These are phyloP conservation scores for Palythoa heliodiscus DNA, from an alignment of 92 coral and sea anemone genomes.

Conservation along the genomic window DNA sequence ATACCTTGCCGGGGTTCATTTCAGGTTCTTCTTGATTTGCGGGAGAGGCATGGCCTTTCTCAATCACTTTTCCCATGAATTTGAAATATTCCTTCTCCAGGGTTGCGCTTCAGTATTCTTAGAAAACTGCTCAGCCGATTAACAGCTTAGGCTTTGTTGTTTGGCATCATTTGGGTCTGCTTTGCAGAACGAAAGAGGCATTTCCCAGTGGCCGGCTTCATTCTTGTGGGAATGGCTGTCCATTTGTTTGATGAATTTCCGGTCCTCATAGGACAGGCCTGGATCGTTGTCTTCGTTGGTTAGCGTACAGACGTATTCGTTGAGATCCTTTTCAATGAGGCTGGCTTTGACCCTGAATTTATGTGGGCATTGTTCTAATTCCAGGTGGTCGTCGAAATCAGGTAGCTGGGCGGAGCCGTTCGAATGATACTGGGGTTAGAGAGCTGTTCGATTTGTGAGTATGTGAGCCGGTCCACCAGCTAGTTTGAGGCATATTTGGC, in stretches of 20 bases:
- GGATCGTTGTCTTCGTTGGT: constrained; percentile 45
- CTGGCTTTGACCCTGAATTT: constrained; percentile 48
- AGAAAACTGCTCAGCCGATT: constrained; percentile 58
- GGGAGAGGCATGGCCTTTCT: constrained; percentile 42
- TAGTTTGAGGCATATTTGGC: constrained; percentile 19
- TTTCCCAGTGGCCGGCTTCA: constrained; percentile 65
- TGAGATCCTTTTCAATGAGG: not conserved
- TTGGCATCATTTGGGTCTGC: constrained; percentile 56
- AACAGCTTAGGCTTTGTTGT: constrained; percentile 61
- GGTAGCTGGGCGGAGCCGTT: not conserved
- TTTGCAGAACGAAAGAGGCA: constrained; percentile 69
- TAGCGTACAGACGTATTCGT: constrained; percentile 30
- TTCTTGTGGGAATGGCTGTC: constrained; percentile 62
- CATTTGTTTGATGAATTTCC: constrained; percentile 49
- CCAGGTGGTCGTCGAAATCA: constrained; percentile 12
- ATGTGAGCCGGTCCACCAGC: constrained; percentile 52
- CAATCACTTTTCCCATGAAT: constrained; percentile 58
- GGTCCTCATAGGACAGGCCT: constrained; percentile 55
- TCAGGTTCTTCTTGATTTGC: constrained; percentile 1
- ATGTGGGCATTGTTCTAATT: constrained; percentile 58
- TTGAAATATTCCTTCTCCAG: constrained; percentile 63
- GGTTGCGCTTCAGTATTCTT: constrained; percentile 52
- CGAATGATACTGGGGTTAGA: not conserved
- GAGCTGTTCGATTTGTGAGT: constrained; percentile 25
- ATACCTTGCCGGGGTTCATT: constrained; percentile 21